A percentile compares a stretch with the other conserved stretches of the same genome.
Conservation (phyloP, 2,888 invertebrate genomes). For the Melanostoma mellinum region DNA sequence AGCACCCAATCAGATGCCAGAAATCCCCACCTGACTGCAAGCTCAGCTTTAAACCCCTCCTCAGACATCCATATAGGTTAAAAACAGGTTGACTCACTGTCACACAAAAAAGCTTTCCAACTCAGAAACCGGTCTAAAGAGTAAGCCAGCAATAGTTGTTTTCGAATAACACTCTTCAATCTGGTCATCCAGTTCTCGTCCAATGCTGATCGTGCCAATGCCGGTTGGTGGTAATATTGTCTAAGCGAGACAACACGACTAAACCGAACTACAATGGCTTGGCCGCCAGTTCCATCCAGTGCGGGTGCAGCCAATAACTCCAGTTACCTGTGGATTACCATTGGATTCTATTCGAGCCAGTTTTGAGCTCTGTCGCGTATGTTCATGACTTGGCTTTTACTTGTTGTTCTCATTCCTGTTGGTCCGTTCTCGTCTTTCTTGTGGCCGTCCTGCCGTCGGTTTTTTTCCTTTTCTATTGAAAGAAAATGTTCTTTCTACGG, state of each 20-base stretch:
- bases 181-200: conserved; percentile 50
- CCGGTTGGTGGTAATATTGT: conserved; percentile 20
- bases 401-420: conserved; percentile 65
- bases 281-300: conserved; percentile 52
- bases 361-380: conserved; percentile 43
- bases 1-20: conserved; percentile 23
- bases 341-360: conserved; percentile 62
- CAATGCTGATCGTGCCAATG: conserved; percentile 52
- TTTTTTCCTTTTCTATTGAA: conserved; percentile 6
- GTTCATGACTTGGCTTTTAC: conserved; percentile 57
- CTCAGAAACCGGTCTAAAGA: conserved; percentile 50
- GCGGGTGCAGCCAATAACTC: conserved; percentile 61
- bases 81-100: conserved; percentile 56
- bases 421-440: conserved; percentile 37
- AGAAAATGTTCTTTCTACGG: conserved; percentile 28
- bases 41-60: conserved; percentile 46
- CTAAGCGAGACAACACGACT: conserved; percentile 48
- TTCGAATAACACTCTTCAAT: conserved; percentile 8
- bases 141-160: conserved; percentile 28
- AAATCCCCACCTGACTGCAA: conserved; percentile 46
- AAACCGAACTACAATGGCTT: not conserved
- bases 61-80: conserved; percentile 30
- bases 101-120: conserved; percentile 57
- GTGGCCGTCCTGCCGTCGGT: conserved; percentile 64
- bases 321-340: conserved; percentile 71